Conservation (phyloP, 2,888 invertebrate genomes). For the Eilema sororculum region DNA sequence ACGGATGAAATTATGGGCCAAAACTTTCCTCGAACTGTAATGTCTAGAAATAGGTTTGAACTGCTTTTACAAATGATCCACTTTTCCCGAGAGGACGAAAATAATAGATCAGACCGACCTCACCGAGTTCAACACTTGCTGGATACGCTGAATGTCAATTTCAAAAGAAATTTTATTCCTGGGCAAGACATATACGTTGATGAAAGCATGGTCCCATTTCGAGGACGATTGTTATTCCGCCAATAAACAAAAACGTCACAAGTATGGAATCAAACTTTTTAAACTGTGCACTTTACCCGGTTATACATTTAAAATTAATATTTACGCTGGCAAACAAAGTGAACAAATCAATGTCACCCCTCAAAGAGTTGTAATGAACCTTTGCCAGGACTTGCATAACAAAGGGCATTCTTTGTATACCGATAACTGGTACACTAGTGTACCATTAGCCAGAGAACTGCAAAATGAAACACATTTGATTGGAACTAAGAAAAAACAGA, state of each 20-base stretch:
- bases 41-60: slow-evolving; percentile 54
- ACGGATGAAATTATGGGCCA: slow-evolving; percentile 46
- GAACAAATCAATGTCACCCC: slow-evolving; percentile 10
- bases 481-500: slow-evolving; percentile 14
- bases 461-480: slow-evolving; percentile 12
- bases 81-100: slow-evolving; percentile 12
- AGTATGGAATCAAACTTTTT: slow-evolving; percentile 20
- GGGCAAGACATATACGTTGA: slow-evolving; percentile 24
- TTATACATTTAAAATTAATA: slow-evolving; percentile 28
- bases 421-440: slow-evolving; percentile 19
- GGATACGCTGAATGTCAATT: slow-evolving; percentile 14
- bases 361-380: slow-evolving; percentile 10
- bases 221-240: slow-evolving; percentile 24
- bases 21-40: slow-evolving; percentile 46
- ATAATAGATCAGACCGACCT: slow-evolving; percentile 8
- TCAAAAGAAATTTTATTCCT: slow-evolving; percentile 15
- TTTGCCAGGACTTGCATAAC: slow-evolving; percentile 4
- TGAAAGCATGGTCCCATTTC: slow-evolving; percentile 30
- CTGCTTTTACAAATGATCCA: slow-evolving; percentile 18
- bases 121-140: slow-evolving; percentile 16
- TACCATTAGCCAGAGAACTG: slow-evolving; percentile 13
- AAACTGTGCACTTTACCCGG: slow-evolving; percentile 48
- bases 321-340: slow-evolving; percentile 23
- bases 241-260: slow-evolving; percentile 7
- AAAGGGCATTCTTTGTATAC: slow-evolving; percentile 15